Conservation (phyloP, 2,113 vertebrate species). For the Falcunculus frontatus region DNA sequence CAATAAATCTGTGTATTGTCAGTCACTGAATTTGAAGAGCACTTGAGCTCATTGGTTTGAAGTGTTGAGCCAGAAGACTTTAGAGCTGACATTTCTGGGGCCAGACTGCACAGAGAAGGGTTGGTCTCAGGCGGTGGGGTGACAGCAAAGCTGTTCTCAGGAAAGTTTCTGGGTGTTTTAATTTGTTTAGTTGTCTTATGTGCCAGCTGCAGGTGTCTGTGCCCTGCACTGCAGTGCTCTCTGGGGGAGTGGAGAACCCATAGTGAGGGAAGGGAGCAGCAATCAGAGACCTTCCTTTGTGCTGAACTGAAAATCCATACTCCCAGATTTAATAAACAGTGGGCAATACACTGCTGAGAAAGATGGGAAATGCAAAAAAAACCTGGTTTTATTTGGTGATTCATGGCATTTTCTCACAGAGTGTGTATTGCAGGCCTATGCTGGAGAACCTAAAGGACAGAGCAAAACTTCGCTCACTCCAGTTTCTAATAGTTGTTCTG, state of each 20-base stretch:
- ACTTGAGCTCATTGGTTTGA: not conserved
- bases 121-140: not conserved
- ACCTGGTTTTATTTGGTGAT: not conserved
- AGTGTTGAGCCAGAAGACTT: not conserved
- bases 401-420: not conserved
- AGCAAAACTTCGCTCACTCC: not conserved
- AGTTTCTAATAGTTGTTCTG: accelerated
- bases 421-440: not conserved
- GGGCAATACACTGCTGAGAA: not conserved
- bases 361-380: not conserved
- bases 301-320: not conserved
- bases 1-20: not conserved
- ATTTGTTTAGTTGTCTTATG: not conserved
- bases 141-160: not conserved
- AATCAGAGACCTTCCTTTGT: not conserved
- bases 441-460: not conserved
- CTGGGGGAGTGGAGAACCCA: accelerated
- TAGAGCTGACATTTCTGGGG: not conserved
- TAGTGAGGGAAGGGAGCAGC: not conserved
- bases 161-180: not conserved
- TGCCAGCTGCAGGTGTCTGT: not conserved
- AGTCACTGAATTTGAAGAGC: not conserved
- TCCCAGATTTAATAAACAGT: not conserved
- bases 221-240: not conserved
- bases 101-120: not conserved